phyloP scores from a whole-genome alignment of 2,113 vertebrate genomes.

The Ceyx melanurus region DNA sequence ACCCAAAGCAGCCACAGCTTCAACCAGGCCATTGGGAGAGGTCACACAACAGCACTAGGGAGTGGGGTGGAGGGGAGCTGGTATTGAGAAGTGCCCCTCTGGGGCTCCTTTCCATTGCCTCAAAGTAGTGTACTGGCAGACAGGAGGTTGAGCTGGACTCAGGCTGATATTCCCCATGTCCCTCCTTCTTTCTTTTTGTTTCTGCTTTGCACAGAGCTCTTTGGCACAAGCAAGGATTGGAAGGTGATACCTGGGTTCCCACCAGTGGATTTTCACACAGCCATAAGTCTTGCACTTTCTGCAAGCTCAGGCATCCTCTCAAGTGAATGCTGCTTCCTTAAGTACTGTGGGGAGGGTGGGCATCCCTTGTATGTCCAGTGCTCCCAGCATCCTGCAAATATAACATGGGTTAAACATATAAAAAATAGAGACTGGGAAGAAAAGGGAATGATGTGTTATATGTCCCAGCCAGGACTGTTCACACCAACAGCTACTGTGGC shows the following conservation, averaged over 20 bases:
- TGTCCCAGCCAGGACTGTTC: not conserved
- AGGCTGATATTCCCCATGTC: not conserved
- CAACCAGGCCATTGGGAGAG: not conserved
- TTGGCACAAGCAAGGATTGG: not conserved
- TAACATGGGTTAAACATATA: not conserved
- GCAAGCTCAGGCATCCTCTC: not conserved
- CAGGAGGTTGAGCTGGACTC: not conserved
- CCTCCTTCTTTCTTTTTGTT: not conserved
- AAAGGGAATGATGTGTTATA: not conserved
- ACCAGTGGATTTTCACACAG: not conserved
- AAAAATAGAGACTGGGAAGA: not conserved
- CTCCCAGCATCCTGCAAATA: not conserved
- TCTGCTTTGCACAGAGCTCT: not conserved
- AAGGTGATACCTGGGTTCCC: not conserved
- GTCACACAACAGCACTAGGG: not conserved
- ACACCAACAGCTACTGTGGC: rapidly evolving
- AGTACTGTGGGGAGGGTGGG: not conserved
- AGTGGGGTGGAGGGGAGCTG: not conserved
- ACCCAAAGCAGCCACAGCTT: not conserved
- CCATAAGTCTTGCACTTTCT: not conserved
- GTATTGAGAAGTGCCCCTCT: not conserved
- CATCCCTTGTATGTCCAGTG: not conserved
- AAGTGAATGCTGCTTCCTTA: not conserved
- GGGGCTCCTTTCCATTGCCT: not conserved
- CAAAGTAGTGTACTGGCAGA: not conserved